These are phyloP conservation scores for Phoronis australis DNA, from an alignment of 2,888 invertebrate species.

Conservation along the genomic window DNA sequence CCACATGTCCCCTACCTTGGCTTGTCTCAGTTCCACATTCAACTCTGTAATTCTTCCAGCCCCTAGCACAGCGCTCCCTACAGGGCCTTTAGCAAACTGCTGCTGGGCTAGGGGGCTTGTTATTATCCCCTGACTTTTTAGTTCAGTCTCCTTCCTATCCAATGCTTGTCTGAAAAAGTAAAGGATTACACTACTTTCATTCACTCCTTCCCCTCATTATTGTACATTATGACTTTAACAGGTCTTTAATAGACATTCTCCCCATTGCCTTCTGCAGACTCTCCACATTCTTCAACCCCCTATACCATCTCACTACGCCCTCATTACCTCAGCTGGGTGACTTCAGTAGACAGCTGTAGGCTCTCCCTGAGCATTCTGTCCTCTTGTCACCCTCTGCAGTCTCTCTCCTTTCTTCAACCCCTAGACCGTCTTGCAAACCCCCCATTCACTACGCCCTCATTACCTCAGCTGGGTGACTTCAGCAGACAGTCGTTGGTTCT, in stretches of 20 bases:
- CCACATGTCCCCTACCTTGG: constrained; percentile 25
- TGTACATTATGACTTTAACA: no score
- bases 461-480: constrained; percentile 42
- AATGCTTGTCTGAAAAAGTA: constrained; percentile 30
- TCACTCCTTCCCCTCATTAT: no score
- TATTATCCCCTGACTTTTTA: constrained; percentile 34
- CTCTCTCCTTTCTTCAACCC: no score
- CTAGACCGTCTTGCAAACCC: constrained; percentile 38
- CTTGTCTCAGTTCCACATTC: constrained; percentile 33
- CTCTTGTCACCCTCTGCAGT: no score
- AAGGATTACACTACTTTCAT: no score
- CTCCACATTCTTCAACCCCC: no score
- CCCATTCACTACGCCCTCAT: constrained; percentile 15
- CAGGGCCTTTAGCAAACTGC: constrained; percentile 32
- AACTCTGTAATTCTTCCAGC: constrained; percentile 32
- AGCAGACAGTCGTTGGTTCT: constrained; percentile 40
- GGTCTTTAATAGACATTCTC: no score
- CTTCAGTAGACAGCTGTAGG: constrained; percentile 36
- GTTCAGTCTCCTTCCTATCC: constrained; percentile 32
- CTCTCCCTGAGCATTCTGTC: constrained; percentile 47
- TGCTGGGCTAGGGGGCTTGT: constrained; percentile 36
- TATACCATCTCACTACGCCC: neutral
- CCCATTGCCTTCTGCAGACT: no score
- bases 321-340: constrained; percentile 35
- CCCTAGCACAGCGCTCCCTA: constrained; percentile 23